phyloP scores from a whole-genome alignment of 1,140 invertebrate species.

The Cydia amplana region DNA sequence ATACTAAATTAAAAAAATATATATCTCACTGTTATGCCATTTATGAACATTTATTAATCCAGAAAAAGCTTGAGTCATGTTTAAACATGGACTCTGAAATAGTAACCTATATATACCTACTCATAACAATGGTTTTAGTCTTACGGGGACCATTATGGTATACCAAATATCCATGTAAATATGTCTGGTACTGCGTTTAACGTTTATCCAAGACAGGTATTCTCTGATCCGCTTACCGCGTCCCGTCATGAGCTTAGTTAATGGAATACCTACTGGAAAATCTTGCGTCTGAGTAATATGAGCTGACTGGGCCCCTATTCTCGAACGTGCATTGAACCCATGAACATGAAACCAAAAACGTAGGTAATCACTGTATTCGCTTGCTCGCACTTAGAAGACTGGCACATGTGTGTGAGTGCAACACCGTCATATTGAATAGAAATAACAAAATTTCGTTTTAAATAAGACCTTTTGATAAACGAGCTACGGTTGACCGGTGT shows the following conservation, averaged over 20 bases:
- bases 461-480: not conserved
- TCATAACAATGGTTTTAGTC: too few relatives aligned
- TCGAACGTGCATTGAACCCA: not conserved
- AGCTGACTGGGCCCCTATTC: conserved; percentile 8
- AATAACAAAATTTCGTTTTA: not conserved
- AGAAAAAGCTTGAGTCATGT: too few relatives aligned
- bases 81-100: too few relatives aligned
- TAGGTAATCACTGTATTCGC: not conserved
- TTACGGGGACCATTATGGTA: too few relatives aligned
- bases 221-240: conserved; percentile 52
- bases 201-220: conserved; percentile 48
- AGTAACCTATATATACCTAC: too few relatives aligned
- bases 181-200: conserved; percentile 41
- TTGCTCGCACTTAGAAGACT: not conserved
- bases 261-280: conserved; percentile 44
- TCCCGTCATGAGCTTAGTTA: conserved; percentile 51
- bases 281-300: conserved; percentile 22
- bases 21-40: too few relatives aligned
- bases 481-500: not conserved
- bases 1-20: too few relatives aligned
- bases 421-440: not conserved
- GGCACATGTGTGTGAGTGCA: not conserved
- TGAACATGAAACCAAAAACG: not conserved
- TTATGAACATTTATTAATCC: too few relatives aligned
- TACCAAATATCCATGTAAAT: conserved; percentile 41